Conservation (phyloP, 1,140 invertebrate genomes). For the Papilio polyxenes region DNA sequence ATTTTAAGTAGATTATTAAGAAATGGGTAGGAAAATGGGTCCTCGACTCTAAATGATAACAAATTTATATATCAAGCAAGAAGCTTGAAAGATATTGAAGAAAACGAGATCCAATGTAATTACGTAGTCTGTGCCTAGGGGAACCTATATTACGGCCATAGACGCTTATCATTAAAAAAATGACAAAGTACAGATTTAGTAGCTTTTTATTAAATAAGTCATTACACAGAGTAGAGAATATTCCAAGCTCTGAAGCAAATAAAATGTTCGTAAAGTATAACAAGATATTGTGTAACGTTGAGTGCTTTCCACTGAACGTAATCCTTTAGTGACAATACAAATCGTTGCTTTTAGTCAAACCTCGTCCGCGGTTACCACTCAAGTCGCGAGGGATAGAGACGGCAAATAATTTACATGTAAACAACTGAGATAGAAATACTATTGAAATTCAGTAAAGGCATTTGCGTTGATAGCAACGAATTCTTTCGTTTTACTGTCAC, state of each 20-base stretch:
- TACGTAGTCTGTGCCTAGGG: too few species aligned
- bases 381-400: slow-evolving; percentile 41
- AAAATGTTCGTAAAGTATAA: not conserved
- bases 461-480: slow-evolving; percentile 23
- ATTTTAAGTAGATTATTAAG: too few species aligned
- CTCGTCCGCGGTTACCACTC: slow-evolving; percentile 47
- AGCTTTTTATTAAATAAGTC: not conserved
- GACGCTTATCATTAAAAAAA: too few species aligned
- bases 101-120: too few species aligned
- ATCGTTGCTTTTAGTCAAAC: slow-evolving; percentile 57
- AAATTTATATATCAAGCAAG: too few species aligned
- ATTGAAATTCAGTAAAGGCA: slow-evolving; percentile 30
- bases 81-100: too few species aligned
- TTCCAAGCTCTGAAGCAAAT: not conserved
- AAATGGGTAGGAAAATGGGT: too few species aligned
- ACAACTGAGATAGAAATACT: slow-evolving; percentile 38
- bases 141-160: too few species aligned
- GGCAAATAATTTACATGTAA: slow-evolving; percentile 30
- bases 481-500: slow-evolving; percentile 2
- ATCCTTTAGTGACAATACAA: slow-evolving; percentile 49
- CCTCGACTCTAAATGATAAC: too few species aligned
- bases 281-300: not conserved
- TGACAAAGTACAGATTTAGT: not conserved
- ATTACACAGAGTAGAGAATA: not conserved
- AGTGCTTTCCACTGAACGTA: slow-evolving; percentile 21